A percentile compares a stretch with the other conserved stretches of the same genome.
Conservation (phyloP, 2,797 vertebrate species). For the Myotis pilosus region DNA sequence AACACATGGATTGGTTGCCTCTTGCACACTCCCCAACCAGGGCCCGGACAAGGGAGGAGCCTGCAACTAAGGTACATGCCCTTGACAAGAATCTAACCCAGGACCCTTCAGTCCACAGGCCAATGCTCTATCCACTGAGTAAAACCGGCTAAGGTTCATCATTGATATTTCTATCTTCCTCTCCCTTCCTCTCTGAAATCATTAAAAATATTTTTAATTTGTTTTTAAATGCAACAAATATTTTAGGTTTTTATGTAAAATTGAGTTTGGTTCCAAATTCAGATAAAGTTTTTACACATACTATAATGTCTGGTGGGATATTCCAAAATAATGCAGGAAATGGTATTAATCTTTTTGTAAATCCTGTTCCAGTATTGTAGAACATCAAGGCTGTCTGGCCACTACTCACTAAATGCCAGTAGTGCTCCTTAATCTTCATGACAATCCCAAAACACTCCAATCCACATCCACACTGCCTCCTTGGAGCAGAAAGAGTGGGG, state of each 20-base stretch:
- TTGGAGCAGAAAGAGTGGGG: neutral
- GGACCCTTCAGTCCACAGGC: too few relatives aligned
- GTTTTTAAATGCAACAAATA: neutral
- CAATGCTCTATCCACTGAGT: too few relatives aligned
- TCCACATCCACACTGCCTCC: neutral
- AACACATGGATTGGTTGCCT: too few relatives aligned
- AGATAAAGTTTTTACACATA: neutral
- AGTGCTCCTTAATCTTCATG: neutral
- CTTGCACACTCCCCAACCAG: too few relatives aligned
- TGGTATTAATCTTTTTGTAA: neutral
- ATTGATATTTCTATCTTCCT: too few relatives aligned
- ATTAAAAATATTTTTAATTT: too few relatives aligned
- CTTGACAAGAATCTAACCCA: too few relatives aligned
- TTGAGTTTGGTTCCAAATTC: neutral
- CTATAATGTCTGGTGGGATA: neutral
- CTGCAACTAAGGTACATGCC: too few relatives aligned
- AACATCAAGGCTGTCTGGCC: neutral
- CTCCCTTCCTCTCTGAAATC: too few relatives aligned
- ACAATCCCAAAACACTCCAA: neutral
- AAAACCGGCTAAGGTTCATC: too few relatives aligned
- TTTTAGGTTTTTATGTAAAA: neutral
- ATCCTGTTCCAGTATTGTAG: neutral
- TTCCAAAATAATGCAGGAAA: constrained; percentile 10
- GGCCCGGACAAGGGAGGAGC: too few relatives aligned
- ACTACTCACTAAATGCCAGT: neutral